Evolutionary conservation across 2,888 invertebrate species (phyloP).

Genomic region (Tipula lateralis): DNA sequence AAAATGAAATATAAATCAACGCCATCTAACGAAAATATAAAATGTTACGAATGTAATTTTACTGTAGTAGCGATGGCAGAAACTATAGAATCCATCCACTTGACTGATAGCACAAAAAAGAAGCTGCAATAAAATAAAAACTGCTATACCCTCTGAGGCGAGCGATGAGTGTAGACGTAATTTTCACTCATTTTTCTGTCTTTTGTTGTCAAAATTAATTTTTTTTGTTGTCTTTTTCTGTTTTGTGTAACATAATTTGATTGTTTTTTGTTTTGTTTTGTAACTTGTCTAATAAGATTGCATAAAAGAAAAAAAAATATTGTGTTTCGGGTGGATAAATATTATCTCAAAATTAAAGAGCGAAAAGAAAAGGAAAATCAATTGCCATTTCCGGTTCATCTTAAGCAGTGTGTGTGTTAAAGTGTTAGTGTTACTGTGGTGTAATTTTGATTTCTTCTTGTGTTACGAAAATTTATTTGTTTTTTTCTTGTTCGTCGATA

Average conservation of each 20-base stretch:
- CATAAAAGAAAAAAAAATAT: background rate
- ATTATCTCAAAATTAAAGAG: background rate
- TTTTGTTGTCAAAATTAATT: constrained; percentile 11
- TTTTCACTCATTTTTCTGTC: background rate
- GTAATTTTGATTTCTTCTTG: background rate
- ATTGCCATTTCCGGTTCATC: constrained; percentile 11
- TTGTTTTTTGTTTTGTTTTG: background rate
- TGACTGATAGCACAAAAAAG: background rate
- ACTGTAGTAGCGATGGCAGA: background rate
- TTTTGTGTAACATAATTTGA: background rate
- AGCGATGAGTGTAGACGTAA: background rate
- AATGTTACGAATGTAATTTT: background rate
- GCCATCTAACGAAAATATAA: background rate
- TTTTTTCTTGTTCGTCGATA: background rate
- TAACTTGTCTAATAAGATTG: background rate
- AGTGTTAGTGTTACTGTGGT: background rate
- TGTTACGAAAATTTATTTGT: background rate
- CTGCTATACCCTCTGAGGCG: background rate
- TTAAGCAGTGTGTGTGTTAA: background rate
- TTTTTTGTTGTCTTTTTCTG: background rate
- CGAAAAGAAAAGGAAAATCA: background rate
- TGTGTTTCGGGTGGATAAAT: background rate
- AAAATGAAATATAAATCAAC: too few relatives aligned
- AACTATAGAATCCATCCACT: background rate
- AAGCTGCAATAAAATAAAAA: background rate